These are phyloP conservation scores for Erebia aethiops DNA, from an alignment of 2,888 invertebrate species.

Conservation along the genomic window DNA sequence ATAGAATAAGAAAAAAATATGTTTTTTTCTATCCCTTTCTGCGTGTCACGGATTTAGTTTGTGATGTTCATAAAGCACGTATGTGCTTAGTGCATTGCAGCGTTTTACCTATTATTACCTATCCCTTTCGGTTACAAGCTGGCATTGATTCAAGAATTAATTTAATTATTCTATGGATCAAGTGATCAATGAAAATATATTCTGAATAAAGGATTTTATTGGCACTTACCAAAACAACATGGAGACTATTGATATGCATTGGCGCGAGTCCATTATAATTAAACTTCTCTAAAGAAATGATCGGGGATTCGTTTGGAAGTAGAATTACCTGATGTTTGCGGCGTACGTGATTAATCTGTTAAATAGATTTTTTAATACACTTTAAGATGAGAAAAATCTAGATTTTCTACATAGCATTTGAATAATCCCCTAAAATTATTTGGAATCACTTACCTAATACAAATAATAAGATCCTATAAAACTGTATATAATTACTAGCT, in stretches of 20 bases:
- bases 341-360: slow-evolving; percentile 16
- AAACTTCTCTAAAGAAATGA: slow-evolving; percentile 16
- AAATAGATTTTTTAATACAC: background rate
- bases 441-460: background rate
- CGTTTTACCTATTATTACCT: no score
- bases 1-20: no score
- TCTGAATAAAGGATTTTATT: slow-evolving; percentile 14
- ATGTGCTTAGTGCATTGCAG: no score
- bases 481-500: no score
- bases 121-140: no score
- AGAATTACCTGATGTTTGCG: slow-evolving; percentile 11
- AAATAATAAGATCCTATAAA: background rate
- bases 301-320: background rate
- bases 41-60: no score
- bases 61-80: no score
- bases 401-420: background rate
- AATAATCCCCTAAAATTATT: background rate
- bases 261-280: slow-evolving; percentile 18
- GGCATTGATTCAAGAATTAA: no score
- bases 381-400: background rate
- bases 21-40: no score
- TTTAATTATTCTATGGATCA: no score
- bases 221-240: background rate
- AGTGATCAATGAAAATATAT: slow-evolving; percentile 8
- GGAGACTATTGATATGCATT: slow-evolving; percentile 7